phyloP scores from a whole-genome alignment of 2,797 vertebrate genomes.

The Sebastes diploproa region DNA sequence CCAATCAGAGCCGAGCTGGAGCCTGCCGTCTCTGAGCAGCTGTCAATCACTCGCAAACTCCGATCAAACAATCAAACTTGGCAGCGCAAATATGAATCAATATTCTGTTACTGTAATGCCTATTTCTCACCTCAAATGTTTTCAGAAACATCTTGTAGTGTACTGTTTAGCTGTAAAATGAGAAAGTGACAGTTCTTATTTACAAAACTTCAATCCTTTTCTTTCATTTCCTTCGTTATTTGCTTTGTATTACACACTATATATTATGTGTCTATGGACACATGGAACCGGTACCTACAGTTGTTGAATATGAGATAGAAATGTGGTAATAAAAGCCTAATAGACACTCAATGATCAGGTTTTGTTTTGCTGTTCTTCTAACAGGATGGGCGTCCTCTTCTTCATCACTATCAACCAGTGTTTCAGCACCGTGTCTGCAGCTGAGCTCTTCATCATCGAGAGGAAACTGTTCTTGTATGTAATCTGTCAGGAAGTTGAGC shows the following conservation, averaged over 20 bases:
- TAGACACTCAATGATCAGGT: background rate
- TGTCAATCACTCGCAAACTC: no score
- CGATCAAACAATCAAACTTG: no score
- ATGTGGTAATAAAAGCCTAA: background rate
- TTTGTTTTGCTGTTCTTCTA: constrained; percentile 1
- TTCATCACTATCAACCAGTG: constrained; percentile 94
- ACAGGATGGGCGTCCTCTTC: constrained; percentile 91
- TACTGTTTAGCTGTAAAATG: no score
- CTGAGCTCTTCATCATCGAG: constrained; percentile 92
- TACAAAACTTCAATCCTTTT: background rate
- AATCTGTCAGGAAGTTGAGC: background rate
- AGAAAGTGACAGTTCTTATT: background rate
- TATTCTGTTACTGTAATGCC: no score
- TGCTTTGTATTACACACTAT: background rate
- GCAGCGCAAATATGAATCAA: no score
- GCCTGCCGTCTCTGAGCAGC: no score
- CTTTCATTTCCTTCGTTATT: background rate
- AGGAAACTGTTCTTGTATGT: constrained; percentile 86
- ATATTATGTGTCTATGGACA: background rate
- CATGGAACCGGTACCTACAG: no score
- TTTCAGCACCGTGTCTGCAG: constrained; percentile 89
- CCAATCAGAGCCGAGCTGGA: no score
- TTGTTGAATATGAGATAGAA: background rate
- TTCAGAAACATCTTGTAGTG: no score
- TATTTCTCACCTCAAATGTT: no score